Percentiles rank a stretch among this genome's conserved stretches.
Conservation (phyloP, 2,797 vertebrate genomes). For the Paramormyrops hopkinsi region DNA sequence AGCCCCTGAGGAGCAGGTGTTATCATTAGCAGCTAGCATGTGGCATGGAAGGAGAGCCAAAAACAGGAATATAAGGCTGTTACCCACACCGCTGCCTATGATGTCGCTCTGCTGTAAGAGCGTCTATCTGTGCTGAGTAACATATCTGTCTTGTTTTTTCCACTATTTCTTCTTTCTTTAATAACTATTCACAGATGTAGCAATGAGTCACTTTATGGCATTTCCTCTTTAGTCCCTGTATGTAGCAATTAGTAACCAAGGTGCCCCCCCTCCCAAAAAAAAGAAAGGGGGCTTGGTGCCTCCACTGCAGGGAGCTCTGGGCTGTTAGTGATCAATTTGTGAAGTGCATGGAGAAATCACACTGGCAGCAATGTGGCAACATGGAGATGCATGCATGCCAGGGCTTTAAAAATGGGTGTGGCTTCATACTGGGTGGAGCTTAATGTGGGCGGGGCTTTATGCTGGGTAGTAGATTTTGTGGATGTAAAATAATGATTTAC, state of each 20-base stretch:
- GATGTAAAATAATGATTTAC: not conserved
- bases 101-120: not conserved
- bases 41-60: not conserved
- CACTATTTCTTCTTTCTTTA: not conserved
- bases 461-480: not conserved
- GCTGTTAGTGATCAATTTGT: not conserved
- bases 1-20: not conserved
- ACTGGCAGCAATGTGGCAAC: not conserved
- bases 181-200: not conserved
- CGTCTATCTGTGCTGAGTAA: not conserved
- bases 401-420: not conserved
- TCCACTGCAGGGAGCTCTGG: not conserved
- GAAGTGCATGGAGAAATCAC: not conserved
- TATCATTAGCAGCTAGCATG: not conserved
- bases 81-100: not conserved
- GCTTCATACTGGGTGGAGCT: not conserved
- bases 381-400: not conserved
- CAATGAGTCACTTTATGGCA: not conserved
- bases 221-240: not conserved
- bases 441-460: not conserved
- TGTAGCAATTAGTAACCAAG: not conserved
- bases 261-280: not conserved
- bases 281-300: not conserved
- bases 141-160: not conserved
- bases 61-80: not conserved